Percentiles rank a stretch among this genome's conserved stretches.
Evolutionary conservation across 2,888 invertebrate species (phyloP).

Genomic region (Mesoligia furuncula): DNA sequence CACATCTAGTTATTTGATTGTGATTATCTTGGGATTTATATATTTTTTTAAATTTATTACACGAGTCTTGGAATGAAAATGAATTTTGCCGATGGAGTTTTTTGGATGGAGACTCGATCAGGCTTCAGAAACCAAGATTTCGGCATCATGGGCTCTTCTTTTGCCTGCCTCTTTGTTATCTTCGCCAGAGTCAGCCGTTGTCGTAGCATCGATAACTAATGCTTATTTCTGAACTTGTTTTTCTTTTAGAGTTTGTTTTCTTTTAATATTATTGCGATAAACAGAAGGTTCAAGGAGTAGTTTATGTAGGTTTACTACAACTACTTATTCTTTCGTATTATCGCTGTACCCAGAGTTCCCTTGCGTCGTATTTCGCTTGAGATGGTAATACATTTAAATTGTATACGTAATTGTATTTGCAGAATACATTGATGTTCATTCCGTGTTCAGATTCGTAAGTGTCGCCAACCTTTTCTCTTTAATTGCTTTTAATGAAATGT

Average conservation of each 20-base stretch:
- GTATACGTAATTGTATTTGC: constrained; percentile 57
- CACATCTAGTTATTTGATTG: too few relatives aligned
- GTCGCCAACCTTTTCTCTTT: constrained; percentile 39
- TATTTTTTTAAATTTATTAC: too few relatives aligned
- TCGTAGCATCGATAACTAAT: too few relatives aligned
- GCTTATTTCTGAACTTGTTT: background rate
- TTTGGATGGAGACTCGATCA: background rate
- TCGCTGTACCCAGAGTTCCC: constrained; percentile 9
- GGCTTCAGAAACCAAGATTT: background rate
- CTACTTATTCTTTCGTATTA: background rate
- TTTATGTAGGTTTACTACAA: background rate
- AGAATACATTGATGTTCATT: constrained; percentile 42
- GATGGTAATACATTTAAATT: constrained; percentile 61
- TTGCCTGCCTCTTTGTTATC: background rate
- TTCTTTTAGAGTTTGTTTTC: background rate
- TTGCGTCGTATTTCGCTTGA: constrained; percentile 21
- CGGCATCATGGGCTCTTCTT: background rate
- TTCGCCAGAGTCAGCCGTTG: background rate
- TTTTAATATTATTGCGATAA: too few relatives aligned
- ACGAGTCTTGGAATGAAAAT: too few relatives aligned
- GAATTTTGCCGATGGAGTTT: too few relatives aligned
- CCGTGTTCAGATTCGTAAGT: constrained; percentile 48
- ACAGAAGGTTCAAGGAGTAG: constrained; percentile 22
- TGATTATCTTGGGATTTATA: too few relatives aligned
- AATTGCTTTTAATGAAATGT: constrained; percentile 40